Conservation (phyloP, 2,113 vertebrate species). For the Psophia crepitans region DNA sequence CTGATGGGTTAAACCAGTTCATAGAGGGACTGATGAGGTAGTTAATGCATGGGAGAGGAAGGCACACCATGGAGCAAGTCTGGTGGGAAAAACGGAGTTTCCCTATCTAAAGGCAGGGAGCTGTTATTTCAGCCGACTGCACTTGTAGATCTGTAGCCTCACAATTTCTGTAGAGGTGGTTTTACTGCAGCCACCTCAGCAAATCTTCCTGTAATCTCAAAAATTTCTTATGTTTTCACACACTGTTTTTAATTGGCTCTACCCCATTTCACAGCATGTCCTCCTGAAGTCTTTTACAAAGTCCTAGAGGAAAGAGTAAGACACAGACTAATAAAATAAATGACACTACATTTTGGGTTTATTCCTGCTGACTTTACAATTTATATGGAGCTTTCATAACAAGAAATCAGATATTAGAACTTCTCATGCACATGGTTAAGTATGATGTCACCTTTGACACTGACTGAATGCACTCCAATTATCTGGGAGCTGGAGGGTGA, state of each 20-base stretch:
- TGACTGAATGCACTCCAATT: not conserved
- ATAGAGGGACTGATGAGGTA: not conserved
- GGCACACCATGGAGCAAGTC: not conserved
- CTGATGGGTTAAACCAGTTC: not conserved
- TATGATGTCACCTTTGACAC: not conserved
- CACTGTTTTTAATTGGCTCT: not conserved
- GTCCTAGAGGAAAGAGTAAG: not conserved
- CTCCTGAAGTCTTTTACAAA: not conserved
- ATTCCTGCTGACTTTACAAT: not conserved
- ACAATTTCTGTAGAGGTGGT: not conserved
- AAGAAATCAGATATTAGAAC: not conserved
- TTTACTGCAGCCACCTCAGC: not conserved
- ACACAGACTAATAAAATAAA: not conserved
- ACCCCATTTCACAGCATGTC: not conserved
- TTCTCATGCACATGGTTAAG: rapidly evolving
- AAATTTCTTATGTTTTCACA: not conserved
- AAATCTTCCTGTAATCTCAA: not conserved
- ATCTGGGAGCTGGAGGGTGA: not conserved
- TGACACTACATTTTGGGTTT: not conserved
- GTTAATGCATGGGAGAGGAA: not conserved
- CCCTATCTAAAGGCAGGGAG: rapidly evolving
- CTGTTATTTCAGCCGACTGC: not conserved
- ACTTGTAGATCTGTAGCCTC: not conserved
- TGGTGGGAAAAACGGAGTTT: not conserved
- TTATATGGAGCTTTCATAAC: not conserved